phyloP scores from a whole-genome alignment of 2,888 invertebrate species.

The Octodonta nipae region DNA sequence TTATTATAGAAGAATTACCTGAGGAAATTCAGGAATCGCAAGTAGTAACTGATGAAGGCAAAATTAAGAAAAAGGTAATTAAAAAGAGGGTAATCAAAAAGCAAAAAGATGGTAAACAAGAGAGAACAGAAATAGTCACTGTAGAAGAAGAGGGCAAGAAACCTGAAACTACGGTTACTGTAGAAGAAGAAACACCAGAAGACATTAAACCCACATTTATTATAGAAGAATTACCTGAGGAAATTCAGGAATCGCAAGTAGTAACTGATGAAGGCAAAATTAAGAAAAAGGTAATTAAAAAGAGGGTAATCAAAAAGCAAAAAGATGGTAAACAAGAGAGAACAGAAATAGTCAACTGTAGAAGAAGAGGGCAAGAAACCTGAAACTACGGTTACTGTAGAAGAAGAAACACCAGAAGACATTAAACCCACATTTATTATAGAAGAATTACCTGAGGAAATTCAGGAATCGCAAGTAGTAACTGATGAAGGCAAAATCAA shows the following conservation, averaged over 20 bases:
- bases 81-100: slow-evolving; percentile 30
- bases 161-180: slow-evolving; percentile 27
- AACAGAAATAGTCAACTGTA: slow-evolving; percentile 31
- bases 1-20: slow-evolving; percentile 17
- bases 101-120: slow-evolving; percentile 33
- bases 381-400: slow-evolving; percentile 19
- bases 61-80: slow-evolving; percentile 29
- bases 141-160: slow-evolving; percentile 25
- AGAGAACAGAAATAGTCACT: slow-evolving; percentile 34
- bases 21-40: slow-evolving; percentile 13
- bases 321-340: slow-evolving; percentile 33
- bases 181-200: slow-evolving; percentile 20
- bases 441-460: slow-evolving; percentile 23
- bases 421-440: slow-evolving; percentile 11
- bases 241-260: slow-evolving; percentile 20
- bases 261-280: slow-evolving; percentile 20
- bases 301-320: slow-evolving; percentile 33
- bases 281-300: slow-evolving; percentile 29
- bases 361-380: slow-evolving; percentile 13
- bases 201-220: slow-evolving; percentile 6
- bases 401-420: slow-evolving; percentile 14
- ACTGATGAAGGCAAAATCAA: slow-evolving; percentile 22
- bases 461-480: slow-evolving; percentile 18
- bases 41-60: slow-evolving; percentile 19
- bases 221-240: slow-evolving; percentile 18